phyloP scores from a whole-genome alignment of 2,797 vertebrate species.

The Coluber constrictor region DNA sequence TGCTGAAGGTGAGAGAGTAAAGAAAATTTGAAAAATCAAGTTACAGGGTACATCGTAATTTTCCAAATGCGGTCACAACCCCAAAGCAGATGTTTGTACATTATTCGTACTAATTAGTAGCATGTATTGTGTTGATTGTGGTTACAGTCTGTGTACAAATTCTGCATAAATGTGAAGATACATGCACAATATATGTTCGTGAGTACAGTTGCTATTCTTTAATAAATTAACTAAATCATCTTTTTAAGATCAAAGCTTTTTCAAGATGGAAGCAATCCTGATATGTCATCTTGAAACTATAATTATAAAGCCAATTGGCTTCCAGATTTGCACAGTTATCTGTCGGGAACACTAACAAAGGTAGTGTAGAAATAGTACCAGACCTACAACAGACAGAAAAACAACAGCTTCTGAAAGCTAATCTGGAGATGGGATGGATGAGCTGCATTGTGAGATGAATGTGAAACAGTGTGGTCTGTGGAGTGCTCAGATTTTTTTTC shows the following conservation, averaged over 20 bases:
- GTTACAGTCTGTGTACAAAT: not conserved
- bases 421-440: conserved; percentile 56
- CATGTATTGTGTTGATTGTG: not conserved
- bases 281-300: conserved; percentile 41
- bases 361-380: conserved; percentile 48
- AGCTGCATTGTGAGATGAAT: conserved; percentile 71
- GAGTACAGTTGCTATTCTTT: not conserved
- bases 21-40: not conserved
- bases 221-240: not conserved
- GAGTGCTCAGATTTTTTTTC: conserved; percentile 63
- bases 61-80: not conserved
- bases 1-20: not conserved
- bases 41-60: not conserved
- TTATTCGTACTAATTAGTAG: no score
- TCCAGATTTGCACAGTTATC: conserved; percentile 40
- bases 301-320: conserved; percentile 46
- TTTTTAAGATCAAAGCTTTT: not conserved
- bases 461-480: conserved; percentile 69
- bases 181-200: not conserved
- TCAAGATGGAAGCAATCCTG: conserved; percentile 19
- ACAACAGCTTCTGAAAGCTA: conserved; percentile 63
- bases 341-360: conserved; percentile 44
- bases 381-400: conserved; percentile 60
- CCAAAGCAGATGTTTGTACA: not conserved
- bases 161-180: not conserved